Percentiles rank a stretch among this genome's conserved stretches.
These are phyloP conservation scores for Centropyge bicolor DNA, from an alignment of 2,797 vertebrate genomes.

Conservation along the genomic window DNA sequence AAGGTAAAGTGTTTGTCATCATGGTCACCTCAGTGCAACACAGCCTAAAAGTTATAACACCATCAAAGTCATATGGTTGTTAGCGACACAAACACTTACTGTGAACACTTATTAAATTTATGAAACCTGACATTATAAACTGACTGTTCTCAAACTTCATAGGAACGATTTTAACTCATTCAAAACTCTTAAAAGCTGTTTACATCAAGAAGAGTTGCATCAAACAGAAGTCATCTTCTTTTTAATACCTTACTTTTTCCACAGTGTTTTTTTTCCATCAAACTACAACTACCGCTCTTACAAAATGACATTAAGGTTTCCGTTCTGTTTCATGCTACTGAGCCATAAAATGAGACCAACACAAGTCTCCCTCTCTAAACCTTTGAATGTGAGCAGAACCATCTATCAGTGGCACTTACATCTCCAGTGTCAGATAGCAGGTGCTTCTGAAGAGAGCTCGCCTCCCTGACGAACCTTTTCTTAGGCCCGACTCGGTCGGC, in stretches of 20 bases:
- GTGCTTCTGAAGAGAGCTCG: constrained; percentile 80
- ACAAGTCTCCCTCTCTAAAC: constrained; percentile 6
- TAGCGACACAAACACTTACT: neutral
- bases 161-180: neutral
- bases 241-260: neutral
- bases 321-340: neutral
- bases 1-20: no score
- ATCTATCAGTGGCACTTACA: constrained; percentile 75
- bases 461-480: constrained; percentile 74
- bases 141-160: neutral
- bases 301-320: neutral
- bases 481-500: constrained; percentile 79
- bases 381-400: neutral
- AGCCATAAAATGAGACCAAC: neutral
- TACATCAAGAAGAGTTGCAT: neutral
- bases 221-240: neutral
- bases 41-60: neutral
- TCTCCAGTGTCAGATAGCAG: constrained; percentile 81
- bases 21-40: neutral
- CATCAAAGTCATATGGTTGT: neutral
- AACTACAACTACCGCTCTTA: neutral
- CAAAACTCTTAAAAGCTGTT: neutral
- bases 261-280: neutral
- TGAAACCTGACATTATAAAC: neutral
- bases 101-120: neutral